Base-by-base conservation (phyloP, 2,888 invertebrate species). In the Netelia virgata region DNA sequence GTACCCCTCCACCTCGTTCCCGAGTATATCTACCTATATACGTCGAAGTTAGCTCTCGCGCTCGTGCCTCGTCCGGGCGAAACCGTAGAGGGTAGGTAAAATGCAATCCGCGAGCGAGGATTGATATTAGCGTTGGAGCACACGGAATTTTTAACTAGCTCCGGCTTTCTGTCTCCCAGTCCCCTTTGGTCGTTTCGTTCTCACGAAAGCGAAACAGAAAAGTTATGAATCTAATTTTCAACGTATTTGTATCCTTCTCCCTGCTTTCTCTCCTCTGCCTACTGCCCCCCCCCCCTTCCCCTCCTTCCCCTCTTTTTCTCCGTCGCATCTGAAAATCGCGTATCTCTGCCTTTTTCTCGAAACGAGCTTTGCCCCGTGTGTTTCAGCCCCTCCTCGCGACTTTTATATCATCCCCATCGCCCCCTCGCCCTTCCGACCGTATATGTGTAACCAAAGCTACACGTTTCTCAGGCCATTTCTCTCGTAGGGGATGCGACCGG, bases 181-280 rank as follows among this genome's bases (percentile, higher is more conserved):
- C 87, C 89, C 89, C 89, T 91, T 90, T 89, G 88, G 89, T 88
- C 89, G 88, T 89, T 88, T 84, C 88, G 83, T 61, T 74, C 89
- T 86, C 82, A 88, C 89, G 88, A 90, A 89, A 92, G 90, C 90
- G 91, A 90, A 91, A 89, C 91, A 90, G 91, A 91, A 92, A 93
- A 93, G 92, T 93, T 93, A 92, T 92, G 92, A 93, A 93, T 93
- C 93, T 92, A 92, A 93, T 93, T 93, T 92, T 91, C 92, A 89
- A 88, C 90, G 91, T 90, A 90, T 92, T 91, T 91, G 90, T 90
- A 91, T 90, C 90, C 88, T 88, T 76, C 55, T 61, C 59, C 36
- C 43, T 10, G 61, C 20, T 55, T 47, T 75, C 77, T 64, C 66
- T 77, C 57, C 36, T 70, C 23, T 64, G 14, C 82, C 84, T 83